A percentile compares a stretch with the other conserved stretches of the same genome.
These are phyloP conservation scores for Bacillus rossius DNA, from an alignment of 1,140 invertebrate genomes.

Conservation along the genomic window DNA sequence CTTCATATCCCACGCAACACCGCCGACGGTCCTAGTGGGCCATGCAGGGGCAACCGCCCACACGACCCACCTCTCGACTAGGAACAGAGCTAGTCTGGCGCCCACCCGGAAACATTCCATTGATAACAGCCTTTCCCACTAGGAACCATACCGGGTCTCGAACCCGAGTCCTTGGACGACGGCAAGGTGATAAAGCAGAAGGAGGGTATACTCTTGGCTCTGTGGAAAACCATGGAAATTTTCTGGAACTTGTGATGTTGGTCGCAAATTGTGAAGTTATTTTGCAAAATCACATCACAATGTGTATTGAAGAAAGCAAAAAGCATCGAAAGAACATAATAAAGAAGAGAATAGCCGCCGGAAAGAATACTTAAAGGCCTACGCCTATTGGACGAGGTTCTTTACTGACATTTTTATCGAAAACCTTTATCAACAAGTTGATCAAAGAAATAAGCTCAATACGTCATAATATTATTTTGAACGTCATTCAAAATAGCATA, in stretches of 20 bases:
- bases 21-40: too few species aligned
- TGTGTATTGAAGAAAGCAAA: conserved; percentile 16
- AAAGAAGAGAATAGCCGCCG: conserved; percentile 1
- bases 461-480: conserved; percentile 13
- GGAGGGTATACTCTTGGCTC: conserved; percentile 8
- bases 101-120: too few species aligned
- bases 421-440: conserved; percentile 15
- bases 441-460: conserved; percentile 14
- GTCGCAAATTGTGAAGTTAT: conserved; percentile 15
- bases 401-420: conserved; percentile 11
- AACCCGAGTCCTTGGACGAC: too few species aligned
- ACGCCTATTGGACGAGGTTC: conserved; percentile 5
- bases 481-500: conserved; percentile 13
- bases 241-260: conserved; percentile 18
- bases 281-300: conserved; percentile 11
- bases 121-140: too few species aligned
- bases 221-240: conserved; percentile 19
- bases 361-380: not conserved
- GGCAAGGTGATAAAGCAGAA: conserved; percentile 14
- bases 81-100: too few species aligned
- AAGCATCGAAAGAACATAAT: not conserved
- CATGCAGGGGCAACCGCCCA: too few species aligned
- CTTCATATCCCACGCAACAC: too few species aligned
- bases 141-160: too few species aligned
- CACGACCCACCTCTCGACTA: too few species aligned